Base-by-base conservation (phyloP, 1,140 invertebrate genomes). In the Nephila pilipes region DNA sequence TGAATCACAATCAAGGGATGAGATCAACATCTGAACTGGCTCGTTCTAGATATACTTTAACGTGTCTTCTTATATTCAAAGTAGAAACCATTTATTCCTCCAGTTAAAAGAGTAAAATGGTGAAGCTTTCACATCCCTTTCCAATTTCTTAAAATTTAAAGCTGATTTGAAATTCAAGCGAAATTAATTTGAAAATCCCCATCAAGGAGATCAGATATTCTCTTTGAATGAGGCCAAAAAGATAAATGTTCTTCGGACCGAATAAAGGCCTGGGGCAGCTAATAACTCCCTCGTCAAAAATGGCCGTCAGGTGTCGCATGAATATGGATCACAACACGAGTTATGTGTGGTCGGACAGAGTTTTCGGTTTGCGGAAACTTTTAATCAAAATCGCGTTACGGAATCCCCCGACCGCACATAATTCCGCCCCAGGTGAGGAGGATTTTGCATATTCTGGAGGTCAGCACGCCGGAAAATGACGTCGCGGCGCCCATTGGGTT, bases 391-490 rank as follows among this genome's bases (percentile, higher is more conserved):
- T 85, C 83, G 83, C 83, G 83, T 85, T 85, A 60, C 83, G 29
- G 83, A 85, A 16, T 29, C 55, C 6, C 32, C 55, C 12, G 20
- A 85, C n/a, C 83, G 83, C 16, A 36, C 22, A 20, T 60, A 85
- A 85, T 60, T 25, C 83, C 12, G 20, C 54, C 83, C 55, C 12
- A 85, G 83, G 55, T 36, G 29, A 85, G 12, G 55, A 85, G 83
- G 55, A 85, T 85, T 85, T 85, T 85, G 83, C 83, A 85, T 85
- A 85, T 85, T 85, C 55, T 10, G n/a, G 83, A n/a, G 57, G 83
- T 85, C 57, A 54, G 54, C 57, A 54, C 22, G 8, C 55, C 18
- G 83, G 83, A 85, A 85, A 60, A 85, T 32, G 80, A 81, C 36
- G 46, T 8, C 38, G 25, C 38, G 54, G 36, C 80, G 80, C 80